These are phyloP conservation scores for Halictus quadricinctus DNA, from an alignment of 2,888 invertebrate genomes.

Conservation along the genomic window DNA sequence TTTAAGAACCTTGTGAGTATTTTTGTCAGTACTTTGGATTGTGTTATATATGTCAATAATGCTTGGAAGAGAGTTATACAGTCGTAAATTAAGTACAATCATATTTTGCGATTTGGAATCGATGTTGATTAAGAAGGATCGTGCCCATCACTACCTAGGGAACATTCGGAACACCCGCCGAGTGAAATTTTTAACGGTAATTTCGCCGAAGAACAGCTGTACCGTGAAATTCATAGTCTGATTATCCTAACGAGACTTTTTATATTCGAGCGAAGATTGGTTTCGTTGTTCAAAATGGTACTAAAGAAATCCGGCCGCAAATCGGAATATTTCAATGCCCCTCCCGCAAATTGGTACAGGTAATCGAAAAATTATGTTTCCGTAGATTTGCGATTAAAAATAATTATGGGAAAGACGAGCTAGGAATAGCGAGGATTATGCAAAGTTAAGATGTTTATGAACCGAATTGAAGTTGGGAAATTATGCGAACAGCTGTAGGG, in stretches of 20 bases:
- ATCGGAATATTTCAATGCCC: background rate
- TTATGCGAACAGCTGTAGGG: background rate
- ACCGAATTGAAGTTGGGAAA: background rate
- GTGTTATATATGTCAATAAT: background rate
- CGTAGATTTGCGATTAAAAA: background rate
- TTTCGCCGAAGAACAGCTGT: background rate
- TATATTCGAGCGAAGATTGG: background rate
- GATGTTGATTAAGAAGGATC: background rate
- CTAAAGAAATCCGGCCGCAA: too few species aligned
- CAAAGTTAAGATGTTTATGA: background rate
- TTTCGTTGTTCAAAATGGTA: background rate
- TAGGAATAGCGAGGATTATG: background rate
- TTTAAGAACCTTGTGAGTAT: background rate
- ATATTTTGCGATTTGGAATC: background rate
- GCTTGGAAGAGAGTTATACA: background rate
- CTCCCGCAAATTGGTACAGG: background rate
- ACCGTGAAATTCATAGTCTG: background rate
- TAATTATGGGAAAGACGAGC: background rate
- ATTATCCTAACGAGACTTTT: constrained; percentile 10
- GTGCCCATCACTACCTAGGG: background rate
- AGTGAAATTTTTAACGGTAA: background rate
- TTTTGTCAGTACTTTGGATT: background rate
- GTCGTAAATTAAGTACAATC: background rate
- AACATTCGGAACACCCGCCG: background rate
- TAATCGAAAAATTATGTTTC: background rate